Evolutionary conservation across 2,797 vertebrate species (phyloP).

Genomic region (Schizothorax lantsangensis): DNA sequence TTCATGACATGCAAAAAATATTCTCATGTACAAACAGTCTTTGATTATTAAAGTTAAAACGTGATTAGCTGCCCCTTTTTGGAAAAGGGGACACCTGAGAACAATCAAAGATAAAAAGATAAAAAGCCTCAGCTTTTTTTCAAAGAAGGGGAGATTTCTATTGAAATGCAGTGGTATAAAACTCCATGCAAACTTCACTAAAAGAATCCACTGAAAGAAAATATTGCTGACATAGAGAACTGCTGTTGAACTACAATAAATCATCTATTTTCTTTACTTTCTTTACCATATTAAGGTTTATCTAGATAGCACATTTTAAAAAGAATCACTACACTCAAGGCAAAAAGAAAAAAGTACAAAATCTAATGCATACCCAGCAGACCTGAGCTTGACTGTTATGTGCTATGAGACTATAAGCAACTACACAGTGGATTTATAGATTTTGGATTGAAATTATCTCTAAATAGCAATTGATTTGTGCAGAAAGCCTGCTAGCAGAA

Average conservation of each 20-base stretch:
- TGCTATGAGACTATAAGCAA: neutral
- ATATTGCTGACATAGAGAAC: neutral
- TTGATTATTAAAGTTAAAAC: neutral
- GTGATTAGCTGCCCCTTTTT: neutral
- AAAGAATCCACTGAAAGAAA: neutral
- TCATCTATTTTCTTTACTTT: neutral
- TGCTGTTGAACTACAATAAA: neutral
- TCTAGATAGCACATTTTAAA: neutral
- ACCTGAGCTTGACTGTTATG: conserved; percentile 5
- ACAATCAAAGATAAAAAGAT: neutral
- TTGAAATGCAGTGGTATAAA: neutral
- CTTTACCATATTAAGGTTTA: neutral
- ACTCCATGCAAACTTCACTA: neutral
- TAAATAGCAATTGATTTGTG: conserved; percentile 41
- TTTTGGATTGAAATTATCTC: conserved; percentile 27
- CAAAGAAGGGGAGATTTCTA: neutral
- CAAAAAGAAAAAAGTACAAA: neutral
- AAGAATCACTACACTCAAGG: neutral
- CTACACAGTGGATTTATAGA: neutral
- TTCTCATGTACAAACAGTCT: neutral
- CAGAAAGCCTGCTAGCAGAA: conserved; percentile 41
- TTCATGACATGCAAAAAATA: neutral
- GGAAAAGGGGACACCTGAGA: neutral
- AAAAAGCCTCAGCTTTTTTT: neutral
- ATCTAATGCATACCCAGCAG: conserved; percentile 8